Conservation (phyloP, 2,888 invertebrate species). For the Eupeodes latifasciatus region DNA sequence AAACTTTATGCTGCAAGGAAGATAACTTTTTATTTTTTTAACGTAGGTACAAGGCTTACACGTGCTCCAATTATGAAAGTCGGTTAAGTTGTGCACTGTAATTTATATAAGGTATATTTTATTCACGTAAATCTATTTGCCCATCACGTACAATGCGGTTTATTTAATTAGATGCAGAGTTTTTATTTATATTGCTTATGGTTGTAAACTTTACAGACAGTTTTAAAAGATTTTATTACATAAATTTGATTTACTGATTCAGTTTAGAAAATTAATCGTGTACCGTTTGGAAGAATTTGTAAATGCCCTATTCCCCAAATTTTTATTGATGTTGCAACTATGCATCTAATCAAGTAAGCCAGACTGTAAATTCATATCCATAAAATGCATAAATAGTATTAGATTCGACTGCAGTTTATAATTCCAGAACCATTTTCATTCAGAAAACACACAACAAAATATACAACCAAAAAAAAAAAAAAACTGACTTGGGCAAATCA, state of each 20-base stretch:
- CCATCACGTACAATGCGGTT: constrained; percentile 20
- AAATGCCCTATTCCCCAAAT: too few relatives aligned
- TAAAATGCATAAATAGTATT: constrained; percentile 61
- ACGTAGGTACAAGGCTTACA: constrained; percentile 23
- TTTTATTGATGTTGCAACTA: too few relatives aligned
- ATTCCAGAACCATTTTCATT: constrained; percentile 15
- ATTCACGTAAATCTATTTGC: constrained; percentile 59
- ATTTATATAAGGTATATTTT: constrained; percentile 47
- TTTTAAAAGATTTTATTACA: too few relatives aligned
- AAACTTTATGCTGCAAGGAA: constrained; percentile 20
- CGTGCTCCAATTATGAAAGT: constrained; percentile 55
- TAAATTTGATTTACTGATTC: too few relatives aligned
- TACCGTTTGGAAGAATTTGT: too few relatives aligned
- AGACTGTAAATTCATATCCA: not conserved
- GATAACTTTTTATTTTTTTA: not conserved
- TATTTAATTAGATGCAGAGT: constrained; percentile 4
- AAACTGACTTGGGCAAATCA: constrained; percentile 59
- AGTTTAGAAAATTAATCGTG: too few relatives aligned
- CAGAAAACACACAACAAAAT: not conserved
- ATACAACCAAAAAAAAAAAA: not conserved
- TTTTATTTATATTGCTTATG: not conserved
- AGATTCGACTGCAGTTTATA: constrained; percentile 51
- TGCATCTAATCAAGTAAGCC: not conserved
- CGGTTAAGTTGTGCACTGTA: constrained; percentile 11
- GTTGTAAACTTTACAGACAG: too few relatives aligned